phyloP scores from a whole-genome alignment of 2,888 invertebrate genomes.

The Cephus rjabovi region DNA sequence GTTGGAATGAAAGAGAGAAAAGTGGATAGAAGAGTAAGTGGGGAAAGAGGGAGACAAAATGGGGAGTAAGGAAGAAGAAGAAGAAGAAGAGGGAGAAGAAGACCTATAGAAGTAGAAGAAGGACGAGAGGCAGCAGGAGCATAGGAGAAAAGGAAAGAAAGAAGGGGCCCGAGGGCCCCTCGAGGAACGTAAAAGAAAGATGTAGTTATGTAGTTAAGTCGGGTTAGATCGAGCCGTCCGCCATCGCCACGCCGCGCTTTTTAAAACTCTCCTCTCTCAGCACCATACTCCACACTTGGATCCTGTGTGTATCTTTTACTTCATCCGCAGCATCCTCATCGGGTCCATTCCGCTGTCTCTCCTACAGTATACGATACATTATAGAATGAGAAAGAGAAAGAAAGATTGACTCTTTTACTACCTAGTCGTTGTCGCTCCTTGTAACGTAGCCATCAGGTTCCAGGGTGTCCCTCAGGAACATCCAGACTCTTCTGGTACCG shows the following conservation, averaged over 20 bases:
- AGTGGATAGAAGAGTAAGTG: slow-evolving; percentile 11
- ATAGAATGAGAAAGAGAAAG: slow-evolving; percentile 12
- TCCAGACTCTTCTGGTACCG: not conserved
- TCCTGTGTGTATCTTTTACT: slow-evolving; percentile 9
- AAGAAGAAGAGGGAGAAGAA: slow-evolving; percentile 25
- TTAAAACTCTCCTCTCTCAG: slow-evolving; percentile 28
- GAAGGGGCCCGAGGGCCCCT: slow-evolving; percentile 35
- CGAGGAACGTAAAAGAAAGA: slow-evolving; percentile 59
- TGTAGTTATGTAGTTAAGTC: slow-evolving; percentile 61
- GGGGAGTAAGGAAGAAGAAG: slow-evolving; percentile 21
- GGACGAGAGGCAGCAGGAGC: slow-evolving; percentile 13
- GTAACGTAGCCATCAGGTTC: not conserved
- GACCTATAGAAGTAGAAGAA: slow-evolving; percentile 23
- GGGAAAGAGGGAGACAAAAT: slow-evolving; percentile 15
- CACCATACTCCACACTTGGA: not conserved
- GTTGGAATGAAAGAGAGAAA: slow-evolving; percentile 24
- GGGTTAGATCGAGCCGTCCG: slow-evolving; percentile 56
- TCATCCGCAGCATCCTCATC: slow-evolving; percentile 2
- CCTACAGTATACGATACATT: not conserved
- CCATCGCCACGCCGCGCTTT: slow-evolving; percentile 50
- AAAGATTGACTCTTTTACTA: slow-evolving; percentile 2
- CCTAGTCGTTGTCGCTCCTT: not conserved
- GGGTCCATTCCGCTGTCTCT: not conserved
- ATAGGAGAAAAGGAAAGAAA: slow-evolving; percentile 20
- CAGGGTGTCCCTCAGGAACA: not conserved